phyloP scores from a whole-genome alignment of 1,140 invertebrate species.

The Chrysoperla carnea region DNA sequence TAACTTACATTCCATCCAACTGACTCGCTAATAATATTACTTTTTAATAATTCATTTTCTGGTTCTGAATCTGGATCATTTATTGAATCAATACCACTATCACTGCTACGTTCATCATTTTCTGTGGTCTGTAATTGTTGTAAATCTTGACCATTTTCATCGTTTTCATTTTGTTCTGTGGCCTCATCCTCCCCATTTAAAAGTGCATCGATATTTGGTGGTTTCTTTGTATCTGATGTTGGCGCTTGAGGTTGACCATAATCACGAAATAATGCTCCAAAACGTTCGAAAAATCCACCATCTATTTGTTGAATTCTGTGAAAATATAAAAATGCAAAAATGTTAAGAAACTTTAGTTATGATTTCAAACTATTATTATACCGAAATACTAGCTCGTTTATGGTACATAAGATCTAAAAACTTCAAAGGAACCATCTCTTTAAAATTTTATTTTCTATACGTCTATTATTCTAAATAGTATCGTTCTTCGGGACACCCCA shows the following conservation, averaged over 20 bases:
- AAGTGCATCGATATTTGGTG: constrained; percentile 17
- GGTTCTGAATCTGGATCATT: constrained; percentile 32
- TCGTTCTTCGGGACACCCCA: no score
- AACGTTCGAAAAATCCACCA: constrained; percentile 63
- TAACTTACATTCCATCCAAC: constrained; percentile 55
- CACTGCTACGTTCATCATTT: constrained; percentile 26
- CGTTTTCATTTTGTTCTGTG: constrained; percentile 24
- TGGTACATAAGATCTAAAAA: constrained; percentile 14
- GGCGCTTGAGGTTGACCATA: constrained; percentile 12
- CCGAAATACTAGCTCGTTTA: constrained; percentile 13
- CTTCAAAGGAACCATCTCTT: no score
- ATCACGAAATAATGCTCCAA: constrained; percentile 52
- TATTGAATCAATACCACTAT: constrained; percentile 29
- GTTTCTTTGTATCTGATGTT: constrained; percentile 24
- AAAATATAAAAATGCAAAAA: constrained; percentile 12
- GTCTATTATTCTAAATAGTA: no score
- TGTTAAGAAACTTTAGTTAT: constrained; percentile 2
- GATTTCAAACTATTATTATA: neutral
- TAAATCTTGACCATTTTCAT: constrained; percentile 1
- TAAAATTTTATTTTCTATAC: no score
- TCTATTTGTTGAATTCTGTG: constrained; percentile 57
- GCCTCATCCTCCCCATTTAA: constrained; percentile 16
- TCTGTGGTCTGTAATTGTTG: constrained; percentile 1
- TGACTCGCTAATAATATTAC: constrained; percentile 34
- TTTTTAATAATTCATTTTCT: constrained; percentile 30